phyloP scores from a whole-genome alignment of 64 coral and sea anemone genomes.

The Stylophora pistillata region DNA sequence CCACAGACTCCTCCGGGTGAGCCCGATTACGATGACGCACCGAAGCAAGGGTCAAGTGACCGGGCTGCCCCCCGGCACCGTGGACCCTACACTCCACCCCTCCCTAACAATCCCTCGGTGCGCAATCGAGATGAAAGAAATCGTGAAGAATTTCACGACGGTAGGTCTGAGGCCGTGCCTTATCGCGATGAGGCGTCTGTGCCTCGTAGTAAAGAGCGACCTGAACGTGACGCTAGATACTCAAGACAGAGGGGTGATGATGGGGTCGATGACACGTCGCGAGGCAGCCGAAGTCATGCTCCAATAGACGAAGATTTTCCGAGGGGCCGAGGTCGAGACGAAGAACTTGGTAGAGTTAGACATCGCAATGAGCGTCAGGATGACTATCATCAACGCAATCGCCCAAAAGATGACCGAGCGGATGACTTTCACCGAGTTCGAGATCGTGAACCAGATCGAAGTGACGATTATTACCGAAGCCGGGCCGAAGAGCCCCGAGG shows the following conservation, averaged over 20 bases:
- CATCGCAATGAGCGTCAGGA: constrained; percentile 46
- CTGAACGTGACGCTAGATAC: constrained; percentile 11
- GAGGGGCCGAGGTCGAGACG: constrained; percentile 41
- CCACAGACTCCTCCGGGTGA: constrained; percentile 53
- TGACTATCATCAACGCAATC: constrained; percentile 15
- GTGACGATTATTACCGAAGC: constrained; percentile 35
- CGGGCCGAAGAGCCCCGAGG: constrained; percentile 21
- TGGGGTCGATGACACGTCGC: constrained; percentile 8
- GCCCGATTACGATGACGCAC: constrained; percentile 16
- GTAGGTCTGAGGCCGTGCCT: not conserved
- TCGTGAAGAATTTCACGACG: constrained; percentile 26
- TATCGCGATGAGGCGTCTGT: not conserved
- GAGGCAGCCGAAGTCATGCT: constrained; percentile 35
- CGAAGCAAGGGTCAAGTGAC: not conserved
- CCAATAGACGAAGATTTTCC: constrained; percentile 36
- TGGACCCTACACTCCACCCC: constrained; percentile 13
- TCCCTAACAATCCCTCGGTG: not conserved
- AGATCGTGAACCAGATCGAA: constrained; percentile 22
- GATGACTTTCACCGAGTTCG: constrained; percentile 46
- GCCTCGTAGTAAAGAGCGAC: not conserved
- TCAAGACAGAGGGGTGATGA: constrained; percentile 17
- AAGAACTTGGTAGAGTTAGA: constrained; percentile 30
- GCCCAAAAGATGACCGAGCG: constrained; percentile 43
- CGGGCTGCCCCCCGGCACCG: not conserved
- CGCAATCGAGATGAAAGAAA: constrained; percentile 1